These are phyloP conservation scores for Hoplodrina ambigua DNA, from an alignment of 2,888 invertebrate genomes.

Conservation along the genomic window DNA sequence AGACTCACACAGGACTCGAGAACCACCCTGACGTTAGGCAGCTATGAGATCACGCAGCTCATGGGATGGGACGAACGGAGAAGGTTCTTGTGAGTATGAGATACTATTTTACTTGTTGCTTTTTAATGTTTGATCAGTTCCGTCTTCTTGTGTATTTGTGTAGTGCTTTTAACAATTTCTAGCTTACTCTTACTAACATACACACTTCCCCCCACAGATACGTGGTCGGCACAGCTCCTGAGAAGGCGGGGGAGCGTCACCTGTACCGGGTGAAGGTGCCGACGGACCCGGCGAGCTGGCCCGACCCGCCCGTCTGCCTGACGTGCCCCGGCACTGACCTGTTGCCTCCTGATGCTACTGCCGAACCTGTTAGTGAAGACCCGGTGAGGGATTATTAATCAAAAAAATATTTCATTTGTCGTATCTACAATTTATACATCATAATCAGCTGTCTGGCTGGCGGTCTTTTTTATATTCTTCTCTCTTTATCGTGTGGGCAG, in stretches of 20 bases:
- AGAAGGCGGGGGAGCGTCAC: constrained; percentile 95
- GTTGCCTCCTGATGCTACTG: constrained; percentile 67
- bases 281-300: constrained; percentile 76
- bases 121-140: too few species aligned
- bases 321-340: constrained; percentile 85
- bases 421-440: too few species aligned
- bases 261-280: constrained; percentile 92
- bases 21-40: constrained; percentile 92
- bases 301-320: constrained; percentile 89
- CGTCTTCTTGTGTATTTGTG: too few species aligned
- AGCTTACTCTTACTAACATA: not conserved
- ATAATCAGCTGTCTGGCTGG: too few species aligned
- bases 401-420: too few species aligned
- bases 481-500: too few species aligned
- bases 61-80: constrained; percentile 94
- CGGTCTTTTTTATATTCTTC: too few species aligned
- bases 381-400: constrained; percentile 64
- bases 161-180: too few species aligned
- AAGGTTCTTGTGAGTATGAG: constrained; percentile 91
- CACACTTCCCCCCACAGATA: constrained; percentile 89
- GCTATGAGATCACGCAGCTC: constrained; percentile 93
- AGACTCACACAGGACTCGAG: constrained; percentile 73
- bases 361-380: constrained; percentile 69
- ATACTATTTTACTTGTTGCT: not conserved
- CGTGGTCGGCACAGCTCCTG: constrained; percentile 94